Conservation (phyloP, 2,113 vertebrate species). For the Xerus inauris region DNA sequence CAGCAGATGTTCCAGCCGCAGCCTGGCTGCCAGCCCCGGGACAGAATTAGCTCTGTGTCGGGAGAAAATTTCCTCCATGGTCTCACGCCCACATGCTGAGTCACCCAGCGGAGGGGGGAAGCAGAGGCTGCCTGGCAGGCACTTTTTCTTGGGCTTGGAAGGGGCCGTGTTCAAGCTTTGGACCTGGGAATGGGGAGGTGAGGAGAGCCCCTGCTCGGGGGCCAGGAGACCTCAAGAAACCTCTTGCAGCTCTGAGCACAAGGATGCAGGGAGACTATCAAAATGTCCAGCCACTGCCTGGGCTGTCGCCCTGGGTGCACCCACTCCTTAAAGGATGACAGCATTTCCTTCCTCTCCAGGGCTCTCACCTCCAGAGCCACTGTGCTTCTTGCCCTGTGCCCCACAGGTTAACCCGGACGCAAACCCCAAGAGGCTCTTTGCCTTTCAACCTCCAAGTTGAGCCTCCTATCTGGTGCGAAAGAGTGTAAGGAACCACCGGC, state of each 20-base stretch:
- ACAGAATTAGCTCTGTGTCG: conserved; percentile 68
- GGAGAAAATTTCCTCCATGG: conserved; percentile 55
- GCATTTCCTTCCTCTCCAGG: background rate
- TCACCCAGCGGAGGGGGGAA: background rate
- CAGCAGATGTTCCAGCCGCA: background rate
- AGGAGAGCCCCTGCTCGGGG: background rate
- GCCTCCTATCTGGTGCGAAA: background rate
- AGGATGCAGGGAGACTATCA: background rate
- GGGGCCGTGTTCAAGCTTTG: background rate
- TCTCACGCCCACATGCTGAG: conserved; percentile 70
- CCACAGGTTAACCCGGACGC: background rate
- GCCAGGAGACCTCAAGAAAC: background rate
- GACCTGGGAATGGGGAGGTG: background rate
- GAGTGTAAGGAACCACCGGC: too few species aligned
- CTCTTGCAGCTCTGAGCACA: background rate
- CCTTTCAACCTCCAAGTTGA: background rate
- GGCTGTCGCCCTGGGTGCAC: too few species aligned
- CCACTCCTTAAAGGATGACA: too few species aligned
- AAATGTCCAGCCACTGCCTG: background rate
- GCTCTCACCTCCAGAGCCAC: background rate
- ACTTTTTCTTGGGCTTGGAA: background rate
- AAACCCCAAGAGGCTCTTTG: background rate
- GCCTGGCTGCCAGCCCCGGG: conserved; percentile 49
- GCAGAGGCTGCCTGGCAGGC: background rate
- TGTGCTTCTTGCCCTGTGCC: background rate